Conservation (phyloP, 2,113 vertebrate genomes). For the Nothobranchius furzeri region DNA sequence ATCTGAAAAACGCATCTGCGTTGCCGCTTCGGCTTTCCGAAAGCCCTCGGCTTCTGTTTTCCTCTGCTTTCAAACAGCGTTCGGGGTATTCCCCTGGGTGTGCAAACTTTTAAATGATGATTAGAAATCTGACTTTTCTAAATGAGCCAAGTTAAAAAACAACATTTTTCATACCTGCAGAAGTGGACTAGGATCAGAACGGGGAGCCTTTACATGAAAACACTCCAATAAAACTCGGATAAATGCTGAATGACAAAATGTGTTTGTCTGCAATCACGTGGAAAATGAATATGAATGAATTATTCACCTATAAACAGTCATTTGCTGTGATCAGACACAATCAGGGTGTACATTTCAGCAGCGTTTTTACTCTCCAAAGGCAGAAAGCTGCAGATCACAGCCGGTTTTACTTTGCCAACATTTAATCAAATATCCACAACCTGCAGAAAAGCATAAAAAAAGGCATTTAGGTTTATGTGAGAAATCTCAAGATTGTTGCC, state of each 20-base stretch:
- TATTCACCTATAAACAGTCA: constrained; percentile 5
- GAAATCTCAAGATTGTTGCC: background rate
- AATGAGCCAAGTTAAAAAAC: background rate
- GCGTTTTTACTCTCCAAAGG: background rate
- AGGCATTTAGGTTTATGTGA: background rate
- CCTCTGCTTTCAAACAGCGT: background rate
- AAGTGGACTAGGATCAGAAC: background rate
- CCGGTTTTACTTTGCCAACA: background rate
- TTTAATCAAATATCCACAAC: background rate
- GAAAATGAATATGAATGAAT: constrained; percentile 12
- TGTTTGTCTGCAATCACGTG: constrained; percentile 4
- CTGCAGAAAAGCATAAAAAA: too few relatives aligned
- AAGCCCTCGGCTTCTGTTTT: background rate
- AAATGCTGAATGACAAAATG: background rate
- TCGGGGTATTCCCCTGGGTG: too few relatives aligned
- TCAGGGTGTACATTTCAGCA: background rate
- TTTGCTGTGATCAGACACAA: background rate
- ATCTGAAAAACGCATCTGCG: background rate
- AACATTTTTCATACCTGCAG: background rate
- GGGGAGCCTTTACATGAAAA: too few relatives aligned
- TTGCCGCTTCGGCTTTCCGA: background rate
- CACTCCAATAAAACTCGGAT: background rate
- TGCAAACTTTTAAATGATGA: background rate
- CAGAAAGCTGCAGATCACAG: background rate
- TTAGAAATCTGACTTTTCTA: background rate